Conservation (phyloP, 2,113 vertebrate species). For the Hemicordylus capensis region DNA sequence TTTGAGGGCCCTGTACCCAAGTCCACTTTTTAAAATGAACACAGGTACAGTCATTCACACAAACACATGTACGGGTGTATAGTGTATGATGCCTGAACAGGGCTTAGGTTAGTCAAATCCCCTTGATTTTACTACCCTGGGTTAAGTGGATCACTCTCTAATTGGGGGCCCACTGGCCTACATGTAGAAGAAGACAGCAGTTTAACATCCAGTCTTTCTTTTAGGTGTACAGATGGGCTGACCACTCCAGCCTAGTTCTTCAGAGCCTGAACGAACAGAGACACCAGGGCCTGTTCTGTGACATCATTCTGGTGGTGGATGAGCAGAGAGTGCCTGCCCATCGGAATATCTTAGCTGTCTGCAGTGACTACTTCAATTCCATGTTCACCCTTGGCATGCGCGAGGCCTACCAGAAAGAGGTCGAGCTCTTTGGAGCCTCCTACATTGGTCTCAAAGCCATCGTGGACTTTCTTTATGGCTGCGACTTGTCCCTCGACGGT, state of each 20-base stretch:
- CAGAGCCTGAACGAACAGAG: conserved; percentile 91
- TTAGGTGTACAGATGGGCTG: conserved; percentile 86
- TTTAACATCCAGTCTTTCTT: neutral
- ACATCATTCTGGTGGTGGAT: conserved; percentile 89
- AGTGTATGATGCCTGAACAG: too few species aligned
- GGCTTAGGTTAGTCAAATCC: too few species aligned
- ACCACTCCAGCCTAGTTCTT: conserved; percentile 81
- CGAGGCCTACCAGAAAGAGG: conserved; percentile 90
- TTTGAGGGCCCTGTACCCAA: too few species aligned
- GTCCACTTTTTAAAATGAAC: too few species aligned
- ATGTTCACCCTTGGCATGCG: conserved; percentile 97
- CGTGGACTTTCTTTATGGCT: conserved; percentile 92
- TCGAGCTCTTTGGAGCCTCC: conserved; percentile 90
- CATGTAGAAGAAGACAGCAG: neutral
- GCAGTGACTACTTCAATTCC: conserved; percentile 94
- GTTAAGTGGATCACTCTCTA: neutral
- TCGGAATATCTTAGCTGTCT: conserved; percentile 88
- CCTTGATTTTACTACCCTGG: neutral
- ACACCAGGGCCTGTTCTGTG: conserved; percentile 85
- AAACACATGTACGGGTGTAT: too few species aligned
- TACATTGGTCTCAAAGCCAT: conserved; percentile 88
- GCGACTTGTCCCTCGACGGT: conserved; percentile 87
- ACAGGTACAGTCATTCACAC: too few species aligned
- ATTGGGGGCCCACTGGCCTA: neutral
- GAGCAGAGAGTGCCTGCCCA: conserved; percentile 86